Base-by-base conservation (phyloP, 1,140 invertebrate genomes). In the Diabrotica undecimpunctata region DNA sequence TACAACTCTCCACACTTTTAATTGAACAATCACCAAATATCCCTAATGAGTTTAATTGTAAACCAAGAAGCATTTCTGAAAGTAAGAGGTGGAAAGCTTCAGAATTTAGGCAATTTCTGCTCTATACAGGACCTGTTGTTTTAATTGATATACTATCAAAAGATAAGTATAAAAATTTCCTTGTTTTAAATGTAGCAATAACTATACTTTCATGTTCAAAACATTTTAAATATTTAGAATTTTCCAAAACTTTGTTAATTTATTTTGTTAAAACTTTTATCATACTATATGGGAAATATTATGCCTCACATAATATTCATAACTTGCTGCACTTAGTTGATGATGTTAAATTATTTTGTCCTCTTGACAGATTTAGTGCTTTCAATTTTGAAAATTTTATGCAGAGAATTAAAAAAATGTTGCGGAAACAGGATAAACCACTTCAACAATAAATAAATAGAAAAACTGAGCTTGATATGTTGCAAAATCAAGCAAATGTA, bases 371-470 rank as follows among this genome's bases (percentile, higher is more conserved):
- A n/a, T 57, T 64, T 57, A 64, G 54, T 13, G 62, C 62, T 57
- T 64, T 64, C 41, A 36, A 7, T n/a, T 64, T 64, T 51, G 54
- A 64, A 64, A 64, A 64, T 41, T 57, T 9, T 14, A 37, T 64
- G 37, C 25, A 39, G 35, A n/a, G 6, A 8, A 10, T 63, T 7
- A 55, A 55, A 54, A 63, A 56, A 56, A n/a, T 63, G n/a, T 37
- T 63, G 8, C n/a, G 61, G 67, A 11, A 66, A 72, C 65, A 59
- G 68, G 13, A 62, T 38, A 10, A 61, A 61, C 60, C 60, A 8
- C 39, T 61, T 35, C 38, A 61, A 25, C 50, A 61, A 25, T n/a
- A 56, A 11, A 35, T 35, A 9, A 55, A 55, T 13, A 55, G 54
- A 55, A 55, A n/a, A n/a, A 9, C n/a, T 12, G 54, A 55, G 13